A percentile compares a stretch with the other conserved stretches of the same genome.
These are phyloP conservation scores for Aleiodes testaceus DNA, from an alignment of 2,888 invertebrate genomes.

Conservation along the genomic window DNA sequence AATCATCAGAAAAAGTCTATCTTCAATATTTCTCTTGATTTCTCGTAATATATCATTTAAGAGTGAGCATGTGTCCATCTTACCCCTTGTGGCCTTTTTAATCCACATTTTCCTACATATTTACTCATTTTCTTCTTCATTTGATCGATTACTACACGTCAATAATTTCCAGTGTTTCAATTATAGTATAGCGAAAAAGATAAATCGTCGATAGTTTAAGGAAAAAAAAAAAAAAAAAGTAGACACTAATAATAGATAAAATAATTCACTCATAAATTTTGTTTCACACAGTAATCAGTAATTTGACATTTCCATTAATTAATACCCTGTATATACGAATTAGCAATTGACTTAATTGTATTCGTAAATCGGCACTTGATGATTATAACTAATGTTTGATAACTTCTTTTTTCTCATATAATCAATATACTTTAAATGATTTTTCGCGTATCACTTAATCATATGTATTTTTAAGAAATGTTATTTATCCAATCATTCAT, in stretches of 20 bases:
- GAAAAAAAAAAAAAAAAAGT: constrained; percentile 4
- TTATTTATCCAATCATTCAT: constrained; percentile 21
- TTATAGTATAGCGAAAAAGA: constrained; percentile 13
- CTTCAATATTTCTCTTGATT: too few species aligned
- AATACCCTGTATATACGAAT: constrained; percentile 25
- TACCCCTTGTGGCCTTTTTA: too few species aligned
- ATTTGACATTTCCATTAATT: constrained; percentile 1
- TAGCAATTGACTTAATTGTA: constrained; percentile 3
- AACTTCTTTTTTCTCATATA: constrained; percentile 3
- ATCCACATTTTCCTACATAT: too few species aligned
- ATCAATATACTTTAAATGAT: constrained; percentile 11
- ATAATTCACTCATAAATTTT: constrained; percentile 17
- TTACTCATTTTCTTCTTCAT: background rate
- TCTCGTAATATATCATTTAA: too few species aligned
- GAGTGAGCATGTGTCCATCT: too few species aligned
- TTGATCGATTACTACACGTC: constrained; percentile 5
- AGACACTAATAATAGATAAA: background rate
- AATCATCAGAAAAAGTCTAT: too few species aligned
- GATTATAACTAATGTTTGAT: constrained; percentile 13
- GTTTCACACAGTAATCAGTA: constrained; percentile 4
- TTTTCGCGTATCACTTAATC: constrained; percentile 17
- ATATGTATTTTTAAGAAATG: background rate
- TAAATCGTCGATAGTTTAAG: constrained; percentile 6
- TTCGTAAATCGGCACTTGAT: constrained; percentile 5
- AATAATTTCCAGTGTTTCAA: constrained; percentile 16